phyloP scores from a whole-genome alignment of 2,888 invertebrate genomes.

The Macropis europaea region DNA sequence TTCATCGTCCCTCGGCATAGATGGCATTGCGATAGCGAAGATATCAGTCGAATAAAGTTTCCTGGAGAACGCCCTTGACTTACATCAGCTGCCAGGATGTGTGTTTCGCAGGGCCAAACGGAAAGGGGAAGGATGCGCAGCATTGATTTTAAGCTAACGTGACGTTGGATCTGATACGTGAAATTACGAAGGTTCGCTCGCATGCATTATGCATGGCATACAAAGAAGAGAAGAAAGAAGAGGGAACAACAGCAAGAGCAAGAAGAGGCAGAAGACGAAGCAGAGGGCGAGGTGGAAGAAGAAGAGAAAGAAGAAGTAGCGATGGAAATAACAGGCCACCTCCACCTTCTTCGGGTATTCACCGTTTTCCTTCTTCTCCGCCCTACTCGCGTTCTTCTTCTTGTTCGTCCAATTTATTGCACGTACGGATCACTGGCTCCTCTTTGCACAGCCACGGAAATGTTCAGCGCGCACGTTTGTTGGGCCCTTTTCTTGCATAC shows the following conservation, averaged over 20 bases:
- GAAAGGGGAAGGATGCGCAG: constrained; percentile 19
- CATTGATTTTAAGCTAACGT: constrained; percentile 70
- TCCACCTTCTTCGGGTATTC: constrained; percentile 1
- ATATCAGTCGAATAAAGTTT: constrained; percentile 19
- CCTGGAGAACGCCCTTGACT: constrained; percentile 28
- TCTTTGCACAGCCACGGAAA: constrained; percentile 40
- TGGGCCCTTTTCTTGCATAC: not conserved
- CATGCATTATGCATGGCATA: constrained; percentile 56
- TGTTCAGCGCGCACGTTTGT: constrained; percentile 18
- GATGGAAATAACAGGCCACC: not conserved
- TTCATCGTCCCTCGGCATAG: constrained; percentile 5
- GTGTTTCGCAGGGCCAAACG: constrained; percentile 14
- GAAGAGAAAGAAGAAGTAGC: not conserved
- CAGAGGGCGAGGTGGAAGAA: not conserved
- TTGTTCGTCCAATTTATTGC: constrained; percentile 33
- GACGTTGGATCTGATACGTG: constrained; percentile 68
- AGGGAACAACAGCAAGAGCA: constrained; percentile 3
- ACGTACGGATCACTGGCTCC: constrained; percentile 21
- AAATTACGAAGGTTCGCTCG: constrained; percentile 60
- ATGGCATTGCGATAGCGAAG: constrained; percentile 9
- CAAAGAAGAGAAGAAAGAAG: constrained; percentile 7
- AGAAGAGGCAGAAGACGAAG: not conserved
- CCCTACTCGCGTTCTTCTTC: constrained; percentile 11
- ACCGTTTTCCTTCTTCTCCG: not conserved
- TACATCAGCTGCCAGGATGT: constrained; percentile 35